Evolutionary conservation across 1,140 invertebrate species (phyloP), one percentile per base, ranked within the genome.

Genomic region (Rhizoglyphus robini): DNA sequence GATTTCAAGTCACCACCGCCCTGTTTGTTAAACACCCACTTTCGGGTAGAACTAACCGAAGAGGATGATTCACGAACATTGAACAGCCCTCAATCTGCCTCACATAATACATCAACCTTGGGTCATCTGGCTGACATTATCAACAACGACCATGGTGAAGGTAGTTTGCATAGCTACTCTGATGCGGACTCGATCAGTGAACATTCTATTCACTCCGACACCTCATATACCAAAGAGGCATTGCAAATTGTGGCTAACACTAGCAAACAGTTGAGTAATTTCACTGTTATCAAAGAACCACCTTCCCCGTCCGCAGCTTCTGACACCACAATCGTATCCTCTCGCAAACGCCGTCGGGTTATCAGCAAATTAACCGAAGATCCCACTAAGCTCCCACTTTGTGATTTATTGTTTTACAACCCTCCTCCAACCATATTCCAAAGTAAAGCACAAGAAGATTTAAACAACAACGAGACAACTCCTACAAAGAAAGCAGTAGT

Each of bases 361-460:
- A 20, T 51, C 13, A n/a, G 29, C 3, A 51, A 51, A 27, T 20
- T 51, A 2, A 3, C 15, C 23, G 2, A 4, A 8, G 48, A 51
- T 25, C 48, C 15, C 15, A 23, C 23, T 20, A 4, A 51, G 13
- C n/a, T 51, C 13, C 58, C 58, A 60, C 29, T 60, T 23, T 29
- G 58, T 11, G 58, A 60, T n/a, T 27, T 34, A 32, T 38, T 60
- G 11, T 46, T 60, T 27, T 46, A 46, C 58, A 60, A 60, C 36
- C 58, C 58, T 4, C 38, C 58, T 4, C 8, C 13, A 15, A 60
- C 58, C 27, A 32, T 60, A 18, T 60, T 38, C 36, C 58, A 60
- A 29, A 46, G 32, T 20, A n/a, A 60, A 32, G 2, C n/a, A 32
- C 32, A 60, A 11, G 58, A 60, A 60, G 38, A 60, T 54, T 11